Evolutionary conservation across 2,888 invertebrate species (phyloP).

Genomic region (Nowickia ferox): DNA sequence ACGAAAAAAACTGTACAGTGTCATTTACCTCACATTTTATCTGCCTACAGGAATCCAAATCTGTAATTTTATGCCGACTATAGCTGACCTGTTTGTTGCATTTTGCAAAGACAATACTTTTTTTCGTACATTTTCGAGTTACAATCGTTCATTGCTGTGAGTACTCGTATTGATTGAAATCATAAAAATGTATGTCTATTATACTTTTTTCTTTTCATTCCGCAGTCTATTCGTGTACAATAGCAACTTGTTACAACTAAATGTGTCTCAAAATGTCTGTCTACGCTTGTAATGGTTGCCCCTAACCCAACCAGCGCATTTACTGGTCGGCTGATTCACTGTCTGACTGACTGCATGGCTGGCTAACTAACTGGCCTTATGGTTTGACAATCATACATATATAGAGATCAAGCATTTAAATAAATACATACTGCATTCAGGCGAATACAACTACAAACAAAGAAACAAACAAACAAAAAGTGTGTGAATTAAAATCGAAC

Average conservation of each 20-base stretch:
- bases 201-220: background rate
- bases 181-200: constrained; percentile 31
- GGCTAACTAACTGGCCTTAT: background rate
- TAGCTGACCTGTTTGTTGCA: background rate
- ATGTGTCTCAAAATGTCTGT: constrained; percentile 58
- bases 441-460: constrained; percentile 21
- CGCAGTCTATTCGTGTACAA: constrained; percentile 41
- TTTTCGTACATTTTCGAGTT: constrained; percentile 5
- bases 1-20: too few relatives aligned
- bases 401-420: constrained; percentile 51
- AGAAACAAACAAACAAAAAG: background rate
- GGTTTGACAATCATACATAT: constrained; percentile 40
- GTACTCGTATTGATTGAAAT: constrained; percentile 44
- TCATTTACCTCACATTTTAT: too few relatives aligned
- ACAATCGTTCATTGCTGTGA: background rate
- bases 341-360: background rate
- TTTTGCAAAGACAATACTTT: background rate
- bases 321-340: constrained; percentile 5
- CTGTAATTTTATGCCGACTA: background rate
- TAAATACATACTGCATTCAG: constrained; percentile 23
- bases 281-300: constrained; percentile 36
- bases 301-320: background rate
- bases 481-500: constrained; percentile 54
- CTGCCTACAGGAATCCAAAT: too few relatives aligned
- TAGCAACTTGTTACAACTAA: constrained; percentile 55